Base-by-base conservation (phyloP, 2,797 vertebrate genomes). In the Avahi laniger region DNA sequence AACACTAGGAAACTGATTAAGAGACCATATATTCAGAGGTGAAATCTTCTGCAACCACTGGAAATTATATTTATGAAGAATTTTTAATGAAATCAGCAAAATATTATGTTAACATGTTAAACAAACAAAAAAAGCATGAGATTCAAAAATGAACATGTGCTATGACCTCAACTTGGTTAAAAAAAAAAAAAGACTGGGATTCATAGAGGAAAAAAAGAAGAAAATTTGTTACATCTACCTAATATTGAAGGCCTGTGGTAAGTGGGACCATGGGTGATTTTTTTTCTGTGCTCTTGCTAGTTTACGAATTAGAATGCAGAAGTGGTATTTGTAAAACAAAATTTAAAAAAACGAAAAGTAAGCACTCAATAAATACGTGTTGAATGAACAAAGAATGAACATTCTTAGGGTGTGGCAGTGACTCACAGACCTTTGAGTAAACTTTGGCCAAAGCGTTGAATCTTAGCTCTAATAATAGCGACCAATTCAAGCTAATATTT, bases 381-480 rank as follows among this genome's bases (percentile, higher is more conserved):
- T 95, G 57, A 95, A 65, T 59, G 52, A 95, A 83, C 41, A 3
- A 92, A 93, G 83, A 90, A 94, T 43, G 11, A 79, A 73, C 35
- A 72, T 11, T 72, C 30, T 41, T 15, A 6, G 69, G 24, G 76
- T 43, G 15, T 59, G 41, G 69, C 75, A 86, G 67, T 86, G 80
- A 94, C 61, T 57, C 41, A 75, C 3, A 93, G 73, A 83, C 54
- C 63, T 22, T 35, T 69, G 67, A 93, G 82, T 86, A 73, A 69
- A 76, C 57, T 84, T 81, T 87, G 91, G 65, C 70, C 65, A 80
- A 38, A 26, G 15, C 24, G 4, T 35, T 80, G 48, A 93, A 43
- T 89, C 65, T 94, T 83, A 38, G 33, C 24, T 48, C 41, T 95
- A 85, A 93, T 76, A 84, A 93, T 22, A 67, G 70, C 13, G 65